phyloP scores from a whole-genome alignment of 1,140 invertebrate species.

The Drosophila novamexicana region DNA sequence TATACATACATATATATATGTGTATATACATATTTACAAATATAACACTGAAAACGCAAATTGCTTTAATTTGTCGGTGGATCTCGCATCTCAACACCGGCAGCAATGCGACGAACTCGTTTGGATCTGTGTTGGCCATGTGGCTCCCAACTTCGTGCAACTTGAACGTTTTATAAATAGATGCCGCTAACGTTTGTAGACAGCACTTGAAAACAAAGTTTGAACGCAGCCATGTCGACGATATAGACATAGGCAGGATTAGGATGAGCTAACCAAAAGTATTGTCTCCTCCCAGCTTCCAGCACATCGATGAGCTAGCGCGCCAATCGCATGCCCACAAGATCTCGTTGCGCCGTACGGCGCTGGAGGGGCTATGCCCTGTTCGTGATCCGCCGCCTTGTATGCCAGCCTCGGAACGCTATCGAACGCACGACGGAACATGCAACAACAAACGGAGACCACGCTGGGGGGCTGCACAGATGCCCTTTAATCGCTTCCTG shows the following conservation, averaged over 20 bases:
- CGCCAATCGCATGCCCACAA: slow-evolving; percentile 76
- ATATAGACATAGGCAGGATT: slow-evolving; percentile 26
- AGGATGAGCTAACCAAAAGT: slow-evolving; percentile 12
- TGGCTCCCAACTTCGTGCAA: slow-evolving; percentile 37
- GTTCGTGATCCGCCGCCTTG: slow-evolving; percentile 77
- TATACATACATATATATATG: slow-evolving; percentile 17
- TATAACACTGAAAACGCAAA: slow-evolving; percentile 31
- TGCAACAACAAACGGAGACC: slow-evolving; percentile 92
- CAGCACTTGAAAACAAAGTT: slow-evolving; percentile 66
- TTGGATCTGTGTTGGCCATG: slow-evolving; percentile 24
- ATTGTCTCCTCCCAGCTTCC: slow-evolving; percentile 60
- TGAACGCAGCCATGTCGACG: slow-evolving; percentile 61
- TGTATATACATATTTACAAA: slow-evolving; percentile 1
- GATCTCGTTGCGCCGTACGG: slow-evolving; percentile 77
- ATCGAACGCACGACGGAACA: slow-evolving; percentile 93
- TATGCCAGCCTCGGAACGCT: slow-evolving; percentile 85
- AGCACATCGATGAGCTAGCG: slow-evolving; percentile 77
- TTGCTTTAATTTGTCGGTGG: slow-evolving; percentile 57
- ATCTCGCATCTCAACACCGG: slow-evolving; percentile 45
- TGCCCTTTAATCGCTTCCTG: slow-evolving; percentile 92
- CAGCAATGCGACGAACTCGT: slow-evolving; percentile 59
- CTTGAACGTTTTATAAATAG: slow-evolving; percentile 73
- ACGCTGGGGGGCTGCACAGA: slow-evolving; percentile 93
- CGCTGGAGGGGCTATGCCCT: slow-evolving; percentile 78
- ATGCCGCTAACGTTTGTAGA: slow-evolving; percentile 44